phyloP scores from a whole-genome alignment of 53 echinoderm and acorn worm species.

The Hippasteria phrygiana region DNA sequence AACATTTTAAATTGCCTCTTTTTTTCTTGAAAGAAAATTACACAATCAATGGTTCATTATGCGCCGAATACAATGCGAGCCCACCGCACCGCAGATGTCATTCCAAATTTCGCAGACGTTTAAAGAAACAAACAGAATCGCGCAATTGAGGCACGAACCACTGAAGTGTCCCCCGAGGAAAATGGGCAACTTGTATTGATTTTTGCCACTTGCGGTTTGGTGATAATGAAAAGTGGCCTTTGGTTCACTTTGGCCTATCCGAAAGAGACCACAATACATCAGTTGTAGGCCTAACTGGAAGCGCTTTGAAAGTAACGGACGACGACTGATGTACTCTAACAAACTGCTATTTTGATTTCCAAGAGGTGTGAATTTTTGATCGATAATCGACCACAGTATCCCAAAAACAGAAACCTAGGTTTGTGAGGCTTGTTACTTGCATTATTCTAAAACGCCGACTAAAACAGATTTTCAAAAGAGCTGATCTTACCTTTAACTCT shows the following conservation, averaged over 20 bases:
- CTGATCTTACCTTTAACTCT: conserved; percentile 76
- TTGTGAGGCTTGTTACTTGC: too few relatives aligned
- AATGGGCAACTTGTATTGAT: conserved; percentile 1
- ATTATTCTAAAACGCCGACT: too few relatives aligned
- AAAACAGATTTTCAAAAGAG: neutral
- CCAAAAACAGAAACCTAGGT: neutral
- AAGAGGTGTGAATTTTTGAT: neutral
- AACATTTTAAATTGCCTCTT: neutral
- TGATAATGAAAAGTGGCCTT: neutral
- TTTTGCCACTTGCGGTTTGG: conserved; percentile 43
- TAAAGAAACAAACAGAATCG: conserved; percentile 42
- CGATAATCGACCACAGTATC: neutral
- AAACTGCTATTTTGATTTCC: neutral
- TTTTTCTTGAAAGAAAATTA: neutral
- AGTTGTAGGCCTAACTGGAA: too few relatives aligned
- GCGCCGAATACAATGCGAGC: neutral
- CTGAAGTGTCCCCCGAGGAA: neutral
- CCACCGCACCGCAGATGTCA: conserved; percentile 6
- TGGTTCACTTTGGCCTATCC: neutral
- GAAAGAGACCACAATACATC: conserved; percentile 15
- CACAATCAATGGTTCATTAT: conserved; percentile 8
- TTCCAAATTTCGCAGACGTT: conserved; percentile 34
- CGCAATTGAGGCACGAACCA: neutral
- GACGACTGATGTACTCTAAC: too few relatives aligned
- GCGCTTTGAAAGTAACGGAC: too few relatives aligned